phyloP scores from a whole-genome alignment of 2,888 invertebrate genomes.

The Subacronicta megacephala region DNA sequence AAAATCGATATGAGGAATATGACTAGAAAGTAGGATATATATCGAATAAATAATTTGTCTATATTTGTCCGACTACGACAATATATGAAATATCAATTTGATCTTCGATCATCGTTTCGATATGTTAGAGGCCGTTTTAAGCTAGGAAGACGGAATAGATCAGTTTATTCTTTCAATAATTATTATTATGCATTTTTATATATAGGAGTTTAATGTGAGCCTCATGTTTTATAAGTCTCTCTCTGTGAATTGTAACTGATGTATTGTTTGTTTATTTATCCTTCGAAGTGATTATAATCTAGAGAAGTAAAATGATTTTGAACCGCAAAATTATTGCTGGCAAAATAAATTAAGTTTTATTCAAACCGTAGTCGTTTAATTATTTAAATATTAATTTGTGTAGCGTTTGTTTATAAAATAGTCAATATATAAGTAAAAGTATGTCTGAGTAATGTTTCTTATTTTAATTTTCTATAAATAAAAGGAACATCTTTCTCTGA shows the following conservation, averaged over 20 bases:
- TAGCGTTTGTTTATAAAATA: conserved; percentile 20
- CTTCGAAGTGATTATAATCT: no score
- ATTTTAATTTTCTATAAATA: conserved; percentile 47
- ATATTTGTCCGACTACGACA: conserved; percentile 24
- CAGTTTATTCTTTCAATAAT: no score
- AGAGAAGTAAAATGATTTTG: no score
- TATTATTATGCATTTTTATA: no score
- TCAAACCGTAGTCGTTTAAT: conserved; percentile 22
- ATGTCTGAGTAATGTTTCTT: conserved; percentile 39
- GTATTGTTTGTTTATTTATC: no score
- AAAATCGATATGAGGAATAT: conserved; percentile 23
- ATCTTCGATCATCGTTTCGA: conserved; percentile 5
- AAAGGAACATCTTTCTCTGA: conserved; percentile 65
- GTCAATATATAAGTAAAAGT: conserved; percentile 42
- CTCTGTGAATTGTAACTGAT: no score
- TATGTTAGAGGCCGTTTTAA: conserved; percentile 15
- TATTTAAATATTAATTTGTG: conserved; percentile 7
- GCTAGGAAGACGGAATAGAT: neutral
- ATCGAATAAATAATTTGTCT: conserved; percentile 15
- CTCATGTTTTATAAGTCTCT: no score
- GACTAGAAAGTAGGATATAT: conserved; percentile 6
- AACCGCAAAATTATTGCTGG: no score
- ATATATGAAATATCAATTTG: no score
- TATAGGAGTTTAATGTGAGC: no score
- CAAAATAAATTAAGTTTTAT: no score